These are phyloP conservation scores for Odobenus rosmarus DNA, from an alignment of 2,113 vertebrate species.

Conservation along the genomic window DNA sequence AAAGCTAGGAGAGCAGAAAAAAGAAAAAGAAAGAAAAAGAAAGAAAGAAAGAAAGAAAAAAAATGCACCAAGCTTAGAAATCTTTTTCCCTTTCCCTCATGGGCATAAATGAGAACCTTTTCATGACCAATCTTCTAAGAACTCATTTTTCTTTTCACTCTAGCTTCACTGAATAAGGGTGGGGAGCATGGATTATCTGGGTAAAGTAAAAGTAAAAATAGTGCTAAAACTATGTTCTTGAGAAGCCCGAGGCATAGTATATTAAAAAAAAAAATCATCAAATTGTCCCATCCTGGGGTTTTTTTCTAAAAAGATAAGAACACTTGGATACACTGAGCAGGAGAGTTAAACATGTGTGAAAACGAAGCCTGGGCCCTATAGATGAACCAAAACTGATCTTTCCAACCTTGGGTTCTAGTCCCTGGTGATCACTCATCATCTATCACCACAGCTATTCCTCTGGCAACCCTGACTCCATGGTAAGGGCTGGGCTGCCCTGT, in stretches of 20 bases:
- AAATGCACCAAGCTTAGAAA: slow-evolving; percentile 69
- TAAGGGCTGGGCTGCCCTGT: fast-evolving
- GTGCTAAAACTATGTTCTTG: neutral
- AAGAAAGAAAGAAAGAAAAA: neutral
- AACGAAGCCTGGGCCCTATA: slow-evolving; percentile 58
- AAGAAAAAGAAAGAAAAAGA: neutral
- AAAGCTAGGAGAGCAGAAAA: slow-evolving; percentile 56
- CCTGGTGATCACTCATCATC: fast-evolving
- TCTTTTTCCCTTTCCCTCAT: slow-evolving; percentile 71
- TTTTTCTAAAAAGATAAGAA: slow-evolving; percentile 52
- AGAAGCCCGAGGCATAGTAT: slow-evolving; percentile 17
- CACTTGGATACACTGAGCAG: slow-evolving; percentile 60
- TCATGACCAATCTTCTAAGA: slow-evolving; percentile 74
- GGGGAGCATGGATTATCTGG: slow-evolving; percentile 38
- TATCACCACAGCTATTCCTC: neutral
- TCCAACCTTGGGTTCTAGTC: neutral
- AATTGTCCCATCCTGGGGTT: slow-evolving; percentile 40
- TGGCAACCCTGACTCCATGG: fast-evolving
- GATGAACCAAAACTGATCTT: slow-evolving; percentile 66
- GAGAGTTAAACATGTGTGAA: slow-evolving; percentile 54
- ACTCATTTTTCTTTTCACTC: slow-evolving; percentile 74
- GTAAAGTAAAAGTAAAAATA: neutral
- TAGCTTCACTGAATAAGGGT: slow-evolving; percentile 11
- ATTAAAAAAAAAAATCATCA: slow-evolving; percentile 47
- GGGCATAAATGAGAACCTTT: slow-evolving; percentile 77